A percentile compares a stretch with the other conserved stretches of the same genome.
Conservation (phyloP, 2,888 invertebrate genomes). For the Lamproptera curius region DNA sequence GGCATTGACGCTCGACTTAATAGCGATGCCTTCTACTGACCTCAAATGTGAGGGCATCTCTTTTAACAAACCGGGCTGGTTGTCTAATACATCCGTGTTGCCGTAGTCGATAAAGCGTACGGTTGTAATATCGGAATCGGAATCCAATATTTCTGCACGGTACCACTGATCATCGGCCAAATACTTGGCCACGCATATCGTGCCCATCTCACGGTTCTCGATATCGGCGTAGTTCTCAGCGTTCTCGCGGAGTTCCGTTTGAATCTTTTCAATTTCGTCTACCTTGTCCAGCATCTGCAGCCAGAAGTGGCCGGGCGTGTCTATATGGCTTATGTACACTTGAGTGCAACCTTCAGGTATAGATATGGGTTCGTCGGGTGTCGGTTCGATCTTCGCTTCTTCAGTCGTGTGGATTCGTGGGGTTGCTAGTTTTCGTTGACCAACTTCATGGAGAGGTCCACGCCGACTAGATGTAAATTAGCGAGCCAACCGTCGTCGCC, state of each 20-base stretch:
- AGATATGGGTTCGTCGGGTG: constrained; percentile 45
- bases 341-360: constrained; percentile 57
- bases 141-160: constrained; percentile 91
- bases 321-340: constrained; percentile 83
- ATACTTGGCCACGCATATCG: constrained; percentile 87
- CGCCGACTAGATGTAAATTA: constrained; percentile 68
- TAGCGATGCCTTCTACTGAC: constrained; percentile 73
- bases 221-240: constrained; percentile 72
- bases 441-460: constrained; percentile 71
- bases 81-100: constrained; percentile 85
- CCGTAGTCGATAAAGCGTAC: constrained; percentile 89
- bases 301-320: constrained; percentile 87
- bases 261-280: constrained; percentile 77
- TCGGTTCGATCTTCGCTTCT: constrained; percentile 39
- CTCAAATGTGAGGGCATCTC: constrained; percentile 79
- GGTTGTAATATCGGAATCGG: constrained; percentile 85
- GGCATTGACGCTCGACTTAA: constrained; percentile 83
- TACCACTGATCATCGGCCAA: constrained; percentile 94
- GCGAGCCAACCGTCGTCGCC: constrained; percentile 77
- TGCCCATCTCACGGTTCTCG: constrained; percentile 78
- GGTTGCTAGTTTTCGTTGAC: constrained; percentile 59
- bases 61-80: constrained; percentile 79
- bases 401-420: constrained; percentile 41
- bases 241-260: constrained; percentile 80
- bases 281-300: constrained; percentile 80